Evolutionary conservation across 2,113 vertebrate genomes (phyloP).

Genomic region (Noctilio leporinus): DNA sequence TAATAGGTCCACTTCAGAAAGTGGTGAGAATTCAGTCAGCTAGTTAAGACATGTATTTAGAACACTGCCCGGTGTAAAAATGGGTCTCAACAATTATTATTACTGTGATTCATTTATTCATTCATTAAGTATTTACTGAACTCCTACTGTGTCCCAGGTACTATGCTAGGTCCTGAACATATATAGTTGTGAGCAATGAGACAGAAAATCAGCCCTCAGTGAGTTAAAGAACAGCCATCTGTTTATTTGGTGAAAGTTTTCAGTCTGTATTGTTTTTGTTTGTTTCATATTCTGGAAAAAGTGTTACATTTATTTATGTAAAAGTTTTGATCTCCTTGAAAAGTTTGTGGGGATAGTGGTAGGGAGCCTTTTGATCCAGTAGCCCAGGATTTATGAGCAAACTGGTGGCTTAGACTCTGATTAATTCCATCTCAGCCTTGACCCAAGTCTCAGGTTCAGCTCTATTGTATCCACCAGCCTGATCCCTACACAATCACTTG

Average conservation of each 20-base stretch:
- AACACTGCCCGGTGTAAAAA: background rate
- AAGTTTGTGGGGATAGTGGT: background rate
- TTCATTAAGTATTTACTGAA: background rate
- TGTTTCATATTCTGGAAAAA: background rate
- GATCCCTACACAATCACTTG: background rate
- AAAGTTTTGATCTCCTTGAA: background rate
- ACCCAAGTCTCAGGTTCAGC: background rate
- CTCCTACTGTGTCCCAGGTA: background rate
- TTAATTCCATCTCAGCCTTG: background rate
- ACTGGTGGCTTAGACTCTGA: background rate
- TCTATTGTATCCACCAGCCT: background rate
- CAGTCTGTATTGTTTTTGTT: background rate
- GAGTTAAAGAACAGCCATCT: background rate
- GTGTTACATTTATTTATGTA: background rate
- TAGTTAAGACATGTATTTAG: background rate
- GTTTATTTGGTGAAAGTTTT: background rate
- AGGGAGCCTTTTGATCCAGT: background rate
- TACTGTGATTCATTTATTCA: constrained; percentile 18
- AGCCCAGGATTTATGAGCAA: background rate
- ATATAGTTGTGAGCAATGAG: background rate
- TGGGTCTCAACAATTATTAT: background rate
- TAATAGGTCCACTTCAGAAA: background rate
- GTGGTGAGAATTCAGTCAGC: constrained; percentile 2
- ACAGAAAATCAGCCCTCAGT: background rate
- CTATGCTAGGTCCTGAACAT: background rate